Percentiles rank a stretch among this genome's conserved stretches.
These are phyloP conservation scores for Nomada ruficornis DNA, from an alignment of 2,888 invertebrate species.

Conservation along the genomic window DNA sequence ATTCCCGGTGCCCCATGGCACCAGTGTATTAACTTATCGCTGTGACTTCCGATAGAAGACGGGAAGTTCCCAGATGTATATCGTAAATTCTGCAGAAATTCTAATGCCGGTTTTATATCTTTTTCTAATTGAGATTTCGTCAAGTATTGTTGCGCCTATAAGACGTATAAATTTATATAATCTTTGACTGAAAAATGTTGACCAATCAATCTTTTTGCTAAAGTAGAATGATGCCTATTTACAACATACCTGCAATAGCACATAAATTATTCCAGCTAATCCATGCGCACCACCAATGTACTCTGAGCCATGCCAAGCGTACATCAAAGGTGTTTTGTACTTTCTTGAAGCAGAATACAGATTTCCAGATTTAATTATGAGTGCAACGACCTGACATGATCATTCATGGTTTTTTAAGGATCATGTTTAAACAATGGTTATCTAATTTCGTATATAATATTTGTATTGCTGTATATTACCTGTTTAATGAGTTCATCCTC, in stretches of 20 bases:
- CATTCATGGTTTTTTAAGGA: slow-evolving; percentile 29
- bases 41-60: slow-evolving; percentile 89
- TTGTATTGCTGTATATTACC: slow-evolving; percentile 58
- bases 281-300: slow-evolving; percentile 97
- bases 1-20: slow-evolving; percentile 97
- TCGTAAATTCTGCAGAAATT: slow-evolving; percentile 87
- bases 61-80: slow-evolving; percentile 90
- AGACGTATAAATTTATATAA: slow-evolving; percentile 7
- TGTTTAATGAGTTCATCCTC: slow-evolving; percentile 85
- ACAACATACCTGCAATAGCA: slow-evolving; percentile 90
- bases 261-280: slow-evolving; percentile 92
- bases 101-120: slow-evolving; percentile 88
- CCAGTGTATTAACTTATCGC: slow-evolving; percentile 95
- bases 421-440: not conserved
- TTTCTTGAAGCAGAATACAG: slow-evolving; percentile 86
- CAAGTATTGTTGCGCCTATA: slow-evolving; percentile 86
- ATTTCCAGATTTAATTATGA: slow-evolving; percentile 88
- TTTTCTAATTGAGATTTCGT: slow-evolving; percentile 86
- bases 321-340: slow-evolving; percentile 89
- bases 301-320: slow-evolving; percentile 93
- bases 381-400: slow-evolving; percentile 86
- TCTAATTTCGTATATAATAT: not conserved
- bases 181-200: no score
- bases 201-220: not conserved
- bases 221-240: not conserved